A percentile compares a stretch with the other conserved stretches of the same genome.
phyloP scores from a whole-genome alignment of 2,888 invertebrate genomes.

The Xylota sylvarum region DNA sequence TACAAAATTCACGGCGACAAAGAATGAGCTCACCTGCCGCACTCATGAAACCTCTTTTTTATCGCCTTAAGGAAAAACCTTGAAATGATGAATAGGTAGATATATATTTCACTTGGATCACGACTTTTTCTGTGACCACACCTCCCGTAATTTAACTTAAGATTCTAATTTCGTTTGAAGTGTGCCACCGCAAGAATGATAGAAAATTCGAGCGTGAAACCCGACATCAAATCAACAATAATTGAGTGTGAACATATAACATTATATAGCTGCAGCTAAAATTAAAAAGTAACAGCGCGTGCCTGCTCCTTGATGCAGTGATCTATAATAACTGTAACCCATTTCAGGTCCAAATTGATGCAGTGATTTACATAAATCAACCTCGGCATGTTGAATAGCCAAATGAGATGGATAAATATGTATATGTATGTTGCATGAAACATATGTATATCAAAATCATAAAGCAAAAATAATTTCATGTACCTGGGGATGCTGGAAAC shows the following conservation, averaged over 20 bases:
- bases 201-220: slow-evolving; percentile 11
- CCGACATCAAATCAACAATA: slow-evolving; percentile 12
- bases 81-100: slow-evolving; percentile 17
- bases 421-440: no score
- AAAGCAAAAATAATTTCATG: no score
- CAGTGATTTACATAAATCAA: slow-evolving; percentile 38
- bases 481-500: no score
- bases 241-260: slow-evolving; percentile 50
- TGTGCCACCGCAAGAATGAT: slow-evolving; percentile 11
- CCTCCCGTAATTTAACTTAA: slow-evolving; percentile 32
- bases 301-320: slow-evolving; percentile 29
- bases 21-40: slow-evolving; percentile 8
- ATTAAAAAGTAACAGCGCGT: slow-evolving; percentile 15
- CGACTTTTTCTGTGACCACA: slow-evolving; percentile 36
- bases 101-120: slow-evolving; percentile 20
- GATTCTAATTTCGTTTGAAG: slow-evolving; percentile 41
- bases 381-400: neutral
- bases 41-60: slow-evolving; percentile 6
- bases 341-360: slow-evolving; percentile 21
- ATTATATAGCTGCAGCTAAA: slow-evolving; percentile 1
- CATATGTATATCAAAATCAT: no score
- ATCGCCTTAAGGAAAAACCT: slow-evolving; percentile 56
- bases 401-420: slow-evolving; percentile 20
- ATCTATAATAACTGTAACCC: slow-evolving; percentile 17
- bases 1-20: neutral